Evolutionary conservation across 2,113 vertebrate genomes (phyloP).

Genomic region (Etheostoma spectabile): DNA sequence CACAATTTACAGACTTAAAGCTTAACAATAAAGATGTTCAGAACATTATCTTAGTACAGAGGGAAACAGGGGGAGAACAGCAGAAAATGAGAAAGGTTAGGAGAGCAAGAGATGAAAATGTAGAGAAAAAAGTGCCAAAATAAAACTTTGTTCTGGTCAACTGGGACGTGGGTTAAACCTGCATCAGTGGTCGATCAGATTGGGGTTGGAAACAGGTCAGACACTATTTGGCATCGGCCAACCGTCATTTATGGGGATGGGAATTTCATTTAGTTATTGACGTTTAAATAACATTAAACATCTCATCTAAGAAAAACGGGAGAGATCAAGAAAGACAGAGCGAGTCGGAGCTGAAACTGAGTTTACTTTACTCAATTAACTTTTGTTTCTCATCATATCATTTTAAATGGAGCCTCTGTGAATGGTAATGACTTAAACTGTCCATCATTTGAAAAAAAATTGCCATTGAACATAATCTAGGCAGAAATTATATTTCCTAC

Average conservation of each 20-base stretch:
- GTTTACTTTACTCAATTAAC: background rate
- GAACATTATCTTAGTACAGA: slow-evolving; percentile 27
- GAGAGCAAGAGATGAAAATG: background rate
- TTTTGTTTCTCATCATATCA: too few species aligned
- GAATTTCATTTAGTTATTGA: slow-evolving; percentile 17
- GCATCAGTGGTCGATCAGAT: background rate
- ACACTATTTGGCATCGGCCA: background rate
- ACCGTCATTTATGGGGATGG: background rate
- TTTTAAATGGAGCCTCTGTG: background rate
- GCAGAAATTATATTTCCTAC: background rate
- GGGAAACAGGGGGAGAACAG: background rate
- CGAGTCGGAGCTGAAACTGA: too few species aligned
- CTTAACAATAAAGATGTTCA: slow-evolving; percentile 46
- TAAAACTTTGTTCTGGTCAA: background rate
- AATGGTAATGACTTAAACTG: background rate
- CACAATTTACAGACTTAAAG: slow-evolving; percentile 11
- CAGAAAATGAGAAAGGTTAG: background rate
- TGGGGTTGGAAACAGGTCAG: slow-evolving; percentile 25
- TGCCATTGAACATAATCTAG: background rate
- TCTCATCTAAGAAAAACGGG: background rate
- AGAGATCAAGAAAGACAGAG: background rate
- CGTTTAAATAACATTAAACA: background rate
- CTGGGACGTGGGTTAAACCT: background rate
- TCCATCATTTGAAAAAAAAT: background rate
- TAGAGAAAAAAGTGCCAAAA: background rate